A percentile compares a stretch with the other conserved stretches of the same genome.
These are phyloP conservation scores for Acanthoscelides obtectus DNA, from an alignment of 2,888 invertebrate species.

Conservation along the genomic window DNA sequence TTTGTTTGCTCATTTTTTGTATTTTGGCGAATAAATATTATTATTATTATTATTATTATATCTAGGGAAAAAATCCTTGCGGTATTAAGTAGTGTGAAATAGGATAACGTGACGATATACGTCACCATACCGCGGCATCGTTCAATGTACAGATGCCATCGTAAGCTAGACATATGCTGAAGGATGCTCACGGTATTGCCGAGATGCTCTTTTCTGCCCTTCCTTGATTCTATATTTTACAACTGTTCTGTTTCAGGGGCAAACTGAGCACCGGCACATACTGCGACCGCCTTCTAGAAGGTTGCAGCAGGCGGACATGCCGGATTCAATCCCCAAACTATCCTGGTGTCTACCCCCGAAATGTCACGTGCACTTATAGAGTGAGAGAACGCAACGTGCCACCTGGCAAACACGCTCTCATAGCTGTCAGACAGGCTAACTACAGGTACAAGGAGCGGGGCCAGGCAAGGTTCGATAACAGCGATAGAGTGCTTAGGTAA, in stretches of 20 bases:
- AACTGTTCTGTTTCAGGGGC: conserved; percentile 48
- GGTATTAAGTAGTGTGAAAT: too few species aligned
- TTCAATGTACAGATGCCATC: too few species aligned
- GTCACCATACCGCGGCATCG: too few species aligned
- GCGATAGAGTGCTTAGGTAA: conserved; percentile 70
- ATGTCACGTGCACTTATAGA: conserved; percentile 59
- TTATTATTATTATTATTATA: too few species aligned
- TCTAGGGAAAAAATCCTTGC: too few species aligned
- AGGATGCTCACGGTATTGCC: too few species aligned
- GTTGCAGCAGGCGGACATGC: conserved; percentile 61
- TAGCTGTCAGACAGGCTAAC: conserved; percentile 72
- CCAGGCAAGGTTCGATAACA: conserved; percentile 70
- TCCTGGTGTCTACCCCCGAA: conserved; percentile 83
- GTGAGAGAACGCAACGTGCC: conserved; percentile 52
- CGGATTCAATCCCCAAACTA: conserved; percentile 86
- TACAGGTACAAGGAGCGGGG: conserved; percentile 67
- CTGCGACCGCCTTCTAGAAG: conserved; percentile 75
- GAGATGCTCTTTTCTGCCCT: too few species aligned
- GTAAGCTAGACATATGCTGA: too few species aligned
- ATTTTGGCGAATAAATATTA: too few species aligned
- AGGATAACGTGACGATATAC: too few species aligned
- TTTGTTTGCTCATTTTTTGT: too few species aligned
- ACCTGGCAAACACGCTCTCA: conserved; percentile 67
- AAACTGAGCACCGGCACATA: conserved; percentile 71
- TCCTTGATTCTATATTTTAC: too few species aligned